A percentile compares a stretch with the other conserved stretches of the same genome.
Conservation (phyloP, 2,888 invertebrate genomes). For the Tribolium freemani region DNA sequence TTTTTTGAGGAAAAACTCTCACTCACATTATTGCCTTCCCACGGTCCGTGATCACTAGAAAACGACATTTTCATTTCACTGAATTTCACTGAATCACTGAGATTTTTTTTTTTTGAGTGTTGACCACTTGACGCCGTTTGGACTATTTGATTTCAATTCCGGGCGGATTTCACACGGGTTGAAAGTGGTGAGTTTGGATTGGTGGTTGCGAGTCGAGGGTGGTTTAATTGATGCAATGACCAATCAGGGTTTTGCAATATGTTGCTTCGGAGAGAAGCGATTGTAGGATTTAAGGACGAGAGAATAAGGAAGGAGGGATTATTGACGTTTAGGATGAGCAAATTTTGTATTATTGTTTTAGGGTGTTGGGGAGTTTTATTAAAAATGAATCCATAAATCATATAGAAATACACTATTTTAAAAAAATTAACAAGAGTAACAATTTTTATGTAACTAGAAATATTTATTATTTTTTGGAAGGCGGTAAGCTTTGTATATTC, state of each 20-base stretch:
- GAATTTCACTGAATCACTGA: slow-evolving; percentile 41
- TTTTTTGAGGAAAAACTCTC: too few relatives aligned
- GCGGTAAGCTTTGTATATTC: too few relatives aligned
- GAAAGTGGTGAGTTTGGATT: slow-evolving; percentile 6
- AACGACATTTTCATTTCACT: slow-evolving; percentile 66
- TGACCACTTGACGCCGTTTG: slow-evolving; percentile 7
- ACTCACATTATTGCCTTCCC: slow-evolving; percentile 65
- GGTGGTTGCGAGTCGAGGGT: slow-evolving; percentile 18
- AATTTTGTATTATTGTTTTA: slow-evolving; percentile 8
- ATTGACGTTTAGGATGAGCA: slow-evolving; percentile 20
- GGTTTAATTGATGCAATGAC: not conserved
- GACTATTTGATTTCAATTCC: slow-evolving; percentile 1
- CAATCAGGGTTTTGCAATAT: slow-evolving; percentile 30
- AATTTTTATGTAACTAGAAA: too few relatives aligned
- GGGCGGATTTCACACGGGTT: not conserved
- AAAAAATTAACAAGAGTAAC: too few relatives aligned
- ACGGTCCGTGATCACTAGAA: slow-evolving; percentile 65
- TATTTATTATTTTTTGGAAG: too few relatives aligned
- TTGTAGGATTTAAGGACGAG: not conserved
- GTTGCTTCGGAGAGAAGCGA: slow-evolving; percentile 1
- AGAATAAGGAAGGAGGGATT: slow-evolving; percentile 7
- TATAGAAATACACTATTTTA: too few relatives aligned
- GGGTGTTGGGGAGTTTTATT: too few relatives aligned
- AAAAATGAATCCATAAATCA: too few relatives aligned
- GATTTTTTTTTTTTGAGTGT: not conserved